A percentile compares a stretch with the other conserved stretches of the same genome.
These are phyloP conservation scores for Salarias fasciatus DNA, from an alignment of 2,797 vertebrate genomes.

Conservation along the genomic window DNA sequence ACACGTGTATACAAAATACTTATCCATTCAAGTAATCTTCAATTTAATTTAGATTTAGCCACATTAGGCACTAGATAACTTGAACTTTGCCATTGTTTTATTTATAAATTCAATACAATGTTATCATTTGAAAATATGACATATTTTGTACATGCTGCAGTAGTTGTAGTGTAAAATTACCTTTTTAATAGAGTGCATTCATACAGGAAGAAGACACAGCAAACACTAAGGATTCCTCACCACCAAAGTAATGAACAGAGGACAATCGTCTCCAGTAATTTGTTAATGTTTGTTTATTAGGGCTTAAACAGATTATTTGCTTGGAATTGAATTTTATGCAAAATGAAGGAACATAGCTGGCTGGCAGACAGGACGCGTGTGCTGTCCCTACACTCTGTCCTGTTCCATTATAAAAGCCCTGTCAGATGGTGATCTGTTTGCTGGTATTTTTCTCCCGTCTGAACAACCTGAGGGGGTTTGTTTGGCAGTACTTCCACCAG, in stretches of 20 bases:
- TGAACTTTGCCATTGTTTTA: no score
- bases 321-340: constrained; percentile 20
- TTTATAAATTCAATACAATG: no score
- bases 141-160: no score
- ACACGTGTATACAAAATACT: no score
- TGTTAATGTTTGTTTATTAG: constrained; percentile 23
- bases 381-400: constrained; percentile 18
- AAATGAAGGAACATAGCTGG: constrained; percentile 16
- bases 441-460: constrained; percentile 5
- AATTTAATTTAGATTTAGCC: no score
- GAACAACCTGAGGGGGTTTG: constrained; percentile 23
- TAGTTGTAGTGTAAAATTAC: no score
- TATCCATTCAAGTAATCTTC: not conserved
- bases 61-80: no score
- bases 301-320: constrained; percentile 17
- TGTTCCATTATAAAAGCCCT: constrained; percentile 26
- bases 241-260: not conserved
- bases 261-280: constrained; percentile 20
- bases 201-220: not conserved
- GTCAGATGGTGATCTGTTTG: constrained; percentile 34
- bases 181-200: not conserved
- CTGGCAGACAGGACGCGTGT: constrained; percentile 27
- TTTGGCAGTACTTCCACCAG: constrained; percentile 8
- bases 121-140: no score
- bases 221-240: not conserved